Evolutionary conservation across 2,797 vertebrate genomes (phyloP), one percentile per base, ranked within the genome.

Genomic region (Tenualosa thibaudeaui): DNA sequence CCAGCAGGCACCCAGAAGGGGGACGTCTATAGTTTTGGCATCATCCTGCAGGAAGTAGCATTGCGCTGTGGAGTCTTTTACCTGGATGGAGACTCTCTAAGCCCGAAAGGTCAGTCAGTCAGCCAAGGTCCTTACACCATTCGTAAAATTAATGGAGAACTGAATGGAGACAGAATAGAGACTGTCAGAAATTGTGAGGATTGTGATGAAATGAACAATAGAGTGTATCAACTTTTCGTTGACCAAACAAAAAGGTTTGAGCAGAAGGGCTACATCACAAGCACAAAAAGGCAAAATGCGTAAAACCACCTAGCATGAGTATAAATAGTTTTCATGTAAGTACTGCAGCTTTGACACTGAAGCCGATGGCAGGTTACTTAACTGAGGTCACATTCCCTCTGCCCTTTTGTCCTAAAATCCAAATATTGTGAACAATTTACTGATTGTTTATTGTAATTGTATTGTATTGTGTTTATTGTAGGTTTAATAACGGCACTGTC

Each of bases 31-130:
- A 97, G 98, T 91, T 98, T 99, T 0, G 97, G 98, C 3, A 96
- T 99, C 92, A 94, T 99, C 90, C 95, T 99, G 84, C 98, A 99
- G 90, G 98, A 99, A 94, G 96, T 99, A 31, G 97, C 97, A 2
- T 93, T 98, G 60, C 95, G 98, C 10, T 91, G 90, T 0, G 97
- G 98, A 0, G 96, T 95, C 86, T 99, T 99, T 92, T 96, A 96
- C 22, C 88, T 98, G 87, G 97, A 98, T 87, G 96, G 94, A 2
- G 62, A 95, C n/a, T 94, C 95, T 0, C 95, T 97, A 50, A 98
- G 97, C 86, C 97, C 98, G 10, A 99, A 99, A 95, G 97, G 98
- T 98, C 84, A 89, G 98, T 98, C 84, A 89, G 89, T 81, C n/a
- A 49, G 17, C 46, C 81, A 86, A 26, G 85, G 12, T 54, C 53